These are phyloP conservation scores for Aphaenogaster rudis DNA, from an alignment of 1,140 invertebrate genomes.

Conservation along the genomic window DNA sequence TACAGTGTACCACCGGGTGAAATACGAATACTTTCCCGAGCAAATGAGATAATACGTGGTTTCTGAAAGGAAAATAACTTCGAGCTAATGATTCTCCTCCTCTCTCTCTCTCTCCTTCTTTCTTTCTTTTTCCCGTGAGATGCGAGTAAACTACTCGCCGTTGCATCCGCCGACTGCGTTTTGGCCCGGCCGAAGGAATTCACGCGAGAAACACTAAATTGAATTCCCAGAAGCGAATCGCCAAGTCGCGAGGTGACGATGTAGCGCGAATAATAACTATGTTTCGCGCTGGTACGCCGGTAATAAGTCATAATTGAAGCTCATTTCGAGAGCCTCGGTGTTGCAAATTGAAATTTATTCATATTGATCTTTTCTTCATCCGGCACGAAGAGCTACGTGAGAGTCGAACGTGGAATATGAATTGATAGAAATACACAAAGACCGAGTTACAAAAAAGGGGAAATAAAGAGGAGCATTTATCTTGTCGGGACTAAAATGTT, in stretches of 20 bases:
- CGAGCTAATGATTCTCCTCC: constrained; percentile 15
- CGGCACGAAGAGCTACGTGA: constrained; percentile 37
- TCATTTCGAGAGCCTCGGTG: constrained; percentile 39
- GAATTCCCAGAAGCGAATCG: constrained; percentile 53
- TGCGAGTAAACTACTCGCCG: not conserved
- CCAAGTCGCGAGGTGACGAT: constrained; percentile 56
- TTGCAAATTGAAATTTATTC: constrained; percentile 61
- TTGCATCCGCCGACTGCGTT: constrained; percentile 15
- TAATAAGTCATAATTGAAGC: constrained; percentile 59
- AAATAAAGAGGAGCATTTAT: not conserved
- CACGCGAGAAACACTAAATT: constrained; percentile 52
- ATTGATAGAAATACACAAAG: not conserved
- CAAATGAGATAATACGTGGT: constrained; percentile 55
- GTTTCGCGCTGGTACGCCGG: constrained; percentile 42
- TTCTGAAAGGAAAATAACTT: constrained; percentile 59
- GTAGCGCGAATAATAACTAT: constrained; percentile 52
- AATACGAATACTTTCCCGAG: constrained; percentile 53
- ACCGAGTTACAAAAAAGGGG: not conserved
- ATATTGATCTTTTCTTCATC: constrained; percentile 43
- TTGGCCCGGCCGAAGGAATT: constrained; percentile 24
- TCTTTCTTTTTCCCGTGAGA: not conserved
- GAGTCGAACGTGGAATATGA: constrained; percentile 11
- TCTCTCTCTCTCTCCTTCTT: not conserved
- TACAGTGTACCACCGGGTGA: not conserved
- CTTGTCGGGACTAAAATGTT: not conserved